These are phyloP conservation scores for Ochotona princeps DNA, from an alignment of 2,113 vertebrate species.

Conservation along the genomic window DNA sequence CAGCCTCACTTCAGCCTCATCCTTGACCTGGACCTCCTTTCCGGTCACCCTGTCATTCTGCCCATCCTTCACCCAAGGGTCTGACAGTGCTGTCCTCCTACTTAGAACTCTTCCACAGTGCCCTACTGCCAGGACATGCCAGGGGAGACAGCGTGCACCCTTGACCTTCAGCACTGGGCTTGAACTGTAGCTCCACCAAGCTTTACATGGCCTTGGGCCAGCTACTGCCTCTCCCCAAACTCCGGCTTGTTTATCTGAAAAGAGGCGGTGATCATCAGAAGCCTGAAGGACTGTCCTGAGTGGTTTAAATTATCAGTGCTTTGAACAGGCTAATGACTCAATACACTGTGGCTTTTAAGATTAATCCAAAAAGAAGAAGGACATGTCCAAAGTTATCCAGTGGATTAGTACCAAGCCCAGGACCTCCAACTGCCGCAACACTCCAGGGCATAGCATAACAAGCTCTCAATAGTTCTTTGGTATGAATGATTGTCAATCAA, in stretches of 20 bases:
- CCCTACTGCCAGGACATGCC: background rate
- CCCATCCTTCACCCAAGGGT: background rate
- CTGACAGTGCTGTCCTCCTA: background rate
- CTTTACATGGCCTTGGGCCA: background rate
- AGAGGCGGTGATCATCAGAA: background rate
- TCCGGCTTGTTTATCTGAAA: background rate
- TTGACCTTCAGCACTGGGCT: background rate
- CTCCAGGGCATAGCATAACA: background rate
- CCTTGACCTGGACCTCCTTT: background rate
- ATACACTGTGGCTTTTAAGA: background rate
- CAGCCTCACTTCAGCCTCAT: background rate
- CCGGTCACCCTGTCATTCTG: no score
- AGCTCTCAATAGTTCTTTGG: background rate
- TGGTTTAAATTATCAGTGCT: background rate
- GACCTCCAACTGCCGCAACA: background rate
- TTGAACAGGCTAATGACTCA: background rate
- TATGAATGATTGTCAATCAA: background rate
- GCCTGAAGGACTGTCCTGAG: background rate
- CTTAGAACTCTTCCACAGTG: background rate
- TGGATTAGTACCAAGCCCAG: background rate
- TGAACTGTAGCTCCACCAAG: background rate
- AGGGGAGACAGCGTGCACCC: fast-evolving
- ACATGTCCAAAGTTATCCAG: background rate
- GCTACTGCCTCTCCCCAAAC: background rate
- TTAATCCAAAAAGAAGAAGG: background rate